Evolutionary conservation across 2,113 vertebrate species (phyloP).

Genomic region (Cynocephalus volans): DNA sequence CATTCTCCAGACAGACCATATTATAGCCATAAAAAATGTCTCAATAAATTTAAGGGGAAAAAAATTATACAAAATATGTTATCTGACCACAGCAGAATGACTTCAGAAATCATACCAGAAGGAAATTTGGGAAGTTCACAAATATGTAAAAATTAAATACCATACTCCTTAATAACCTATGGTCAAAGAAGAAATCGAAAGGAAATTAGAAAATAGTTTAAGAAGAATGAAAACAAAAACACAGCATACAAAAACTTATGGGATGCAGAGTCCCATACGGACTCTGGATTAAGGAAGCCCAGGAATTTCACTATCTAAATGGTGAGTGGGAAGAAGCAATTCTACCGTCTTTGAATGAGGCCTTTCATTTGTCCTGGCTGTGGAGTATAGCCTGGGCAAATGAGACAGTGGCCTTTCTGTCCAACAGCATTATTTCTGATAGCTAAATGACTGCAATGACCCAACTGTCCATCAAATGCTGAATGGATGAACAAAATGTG

Average conservation of each 20-base stretch:
- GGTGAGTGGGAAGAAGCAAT: neutral
- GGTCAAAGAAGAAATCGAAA: neutral
- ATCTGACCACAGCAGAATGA: neutral
- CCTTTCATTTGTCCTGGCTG: neutral
- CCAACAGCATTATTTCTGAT: neutral
- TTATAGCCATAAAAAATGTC: neutral
- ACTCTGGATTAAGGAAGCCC: neutral
- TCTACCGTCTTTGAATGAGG: neutral
- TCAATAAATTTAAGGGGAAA: neutral
- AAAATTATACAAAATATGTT: neutral
- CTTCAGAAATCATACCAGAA: neutral
- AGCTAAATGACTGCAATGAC: neutral
- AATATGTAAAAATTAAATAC: neutral
- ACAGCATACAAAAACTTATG: neutral
- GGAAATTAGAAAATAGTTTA: neutral
- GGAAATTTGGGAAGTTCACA: neutral
- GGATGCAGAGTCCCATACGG: neutral
- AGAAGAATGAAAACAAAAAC: neutral
- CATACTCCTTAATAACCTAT: neutral
- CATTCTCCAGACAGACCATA: neutral
- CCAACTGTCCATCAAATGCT: neutral
- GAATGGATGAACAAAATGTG: neutral
- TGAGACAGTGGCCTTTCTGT: neutral
- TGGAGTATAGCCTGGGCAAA: neutral
- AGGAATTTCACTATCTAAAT: slow-evolving; percentile 11